Base-by-base conservation (phyloP, 2,797 vertebrate species). In the Phrynocephalus vlangalii region DNA sequence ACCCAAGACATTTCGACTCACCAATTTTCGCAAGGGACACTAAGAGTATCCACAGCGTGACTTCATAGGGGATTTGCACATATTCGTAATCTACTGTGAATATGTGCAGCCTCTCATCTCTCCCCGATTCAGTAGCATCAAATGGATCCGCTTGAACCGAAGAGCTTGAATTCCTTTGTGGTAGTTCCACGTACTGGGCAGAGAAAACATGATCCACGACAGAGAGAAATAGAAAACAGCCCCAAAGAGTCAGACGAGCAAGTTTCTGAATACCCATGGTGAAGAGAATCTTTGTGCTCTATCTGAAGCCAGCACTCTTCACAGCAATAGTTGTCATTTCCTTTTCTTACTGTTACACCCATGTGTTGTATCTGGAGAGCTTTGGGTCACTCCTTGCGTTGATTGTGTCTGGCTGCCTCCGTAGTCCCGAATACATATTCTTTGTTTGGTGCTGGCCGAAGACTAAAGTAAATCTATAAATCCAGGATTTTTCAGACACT, bases 21-120 rank as follows among this genome's bases (percentile, higher is more conserved):
- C 99, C 98, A 91, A 99, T 98, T 96, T 99, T 99, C 83, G 99
- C 98, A 88, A 99, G 97, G 6, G 98, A 99, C 18, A 98, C 98
- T 73, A 99, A 96, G 75, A 99, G 96, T 87, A 99, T 97, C 98
- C 98, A 99, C 15, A 99, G 96, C 3, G 98, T 99, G 89, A 99
- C 98, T 96, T 99, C 98, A 86, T 97, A 98, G 0, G 99, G 98
- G 85, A 99, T 97, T 94, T 99, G 98, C 86, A 99, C 98, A 9
- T 97, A 97, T 60, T 96, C 86, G 89, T 99, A 99, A 92, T 99
- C 96, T 95, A 99, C 90, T 2, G 96, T 96, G 90, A 99, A 99
- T 88, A 98, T 95, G 2, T 97, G 97, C 26, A 99, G 87, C 66
- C 95, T 95, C 0, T 48, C 87, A 44, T 97, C 97, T 60, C 92